Conservation (phyloP, 2,888 invertebrate species). For the Aspidapion aeneum region DNA sequence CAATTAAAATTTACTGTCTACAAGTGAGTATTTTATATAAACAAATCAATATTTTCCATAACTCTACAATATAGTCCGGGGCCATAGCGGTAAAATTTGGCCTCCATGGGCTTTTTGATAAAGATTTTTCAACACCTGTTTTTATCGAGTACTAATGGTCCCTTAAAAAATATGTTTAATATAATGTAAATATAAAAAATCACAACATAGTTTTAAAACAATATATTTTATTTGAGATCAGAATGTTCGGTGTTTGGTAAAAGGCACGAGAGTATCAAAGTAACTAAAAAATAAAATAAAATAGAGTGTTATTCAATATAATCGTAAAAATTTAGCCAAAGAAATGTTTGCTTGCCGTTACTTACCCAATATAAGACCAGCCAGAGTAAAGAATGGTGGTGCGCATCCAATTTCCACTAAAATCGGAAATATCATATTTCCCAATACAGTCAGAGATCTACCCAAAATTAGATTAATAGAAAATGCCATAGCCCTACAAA, state of each 20-base stretch:
- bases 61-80: too few species aligned
- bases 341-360: neutral
- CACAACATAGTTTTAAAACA: too few species aligned
- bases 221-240: conserved; percentile 35
- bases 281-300: conserved; percentile 29
- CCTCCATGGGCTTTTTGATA: too few species aligned
- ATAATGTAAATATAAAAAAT: too few species aligned
- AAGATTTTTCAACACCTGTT: too few species aligned
- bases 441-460: conserved; percentile 64
- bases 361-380: conserved; percentile 58
- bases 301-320: neutral
- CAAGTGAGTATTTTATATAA: too few species aligned
- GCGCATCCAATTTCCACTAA: conserved; percentile 65
- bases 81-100: too few species aligned
- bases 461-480: conserved; percentile 68
- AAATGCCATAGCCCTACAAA: conserved; percentile 72
- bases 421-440: conserved; percentile 68
- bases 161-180: too few species aligned
- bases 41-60: too few species aligned
- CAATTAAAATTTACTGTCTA: too few species aligned
- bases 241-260: conserved; percentile 39
- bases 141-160: too few species aligned
- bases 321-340: neutral
- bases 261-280: conserved; percentile 30
- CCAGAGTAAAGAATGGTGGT: conserved; percentile 68